A percentile compares a stretch with the other conserved stretches of the same genome.
phyloP scores from a whole-genome alignment of 2,797 vertebrate species.

The Sylvilagus floridanus region DNA sequence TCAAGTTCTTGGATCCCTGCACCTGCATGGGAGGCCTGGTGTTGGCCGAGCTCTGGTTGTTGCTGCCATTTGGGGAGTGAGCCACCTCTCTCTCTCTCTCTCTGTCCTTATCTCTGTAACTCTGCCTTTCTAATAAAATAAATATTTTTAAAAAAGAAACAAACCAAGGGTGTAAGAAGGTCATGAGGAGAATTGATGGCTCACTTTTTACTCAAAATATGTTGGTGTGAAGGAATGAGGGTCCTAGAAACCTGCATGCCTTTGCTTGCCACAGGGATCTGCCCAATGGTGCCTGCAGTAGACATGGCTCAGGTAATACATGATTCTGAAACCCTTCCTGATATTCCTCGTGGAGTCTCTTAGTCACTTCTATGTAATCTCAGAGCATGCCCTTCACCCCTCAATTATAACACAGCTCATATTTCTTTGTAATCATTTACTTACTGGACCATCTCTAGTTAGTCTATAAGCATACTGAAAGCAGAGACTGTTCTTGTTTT shows the following conservation, averaged over 20 bases:
- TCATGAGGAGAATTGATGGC: background rate
- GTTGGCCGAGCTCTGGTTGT: no score
- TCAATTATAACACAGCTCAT: background rate
- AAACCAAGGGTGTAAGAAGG: background rate
- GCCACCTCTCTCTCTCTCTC: no score
- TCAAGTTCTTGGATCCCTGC: no score
- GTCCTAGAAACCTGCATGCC: background rate
- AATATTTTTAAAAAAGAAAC: no score
- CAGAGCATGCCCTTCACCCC: background rate
- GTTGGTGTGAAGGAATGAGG: background rate
- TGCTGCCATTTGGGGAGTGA: no score
- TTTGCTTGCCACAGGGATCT: background rate
- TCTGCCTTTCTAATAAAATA: no score
- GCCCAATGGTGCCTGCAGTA: background rate
- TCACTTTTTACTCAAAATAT: background rate
- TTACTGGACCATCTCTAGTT: background rate
- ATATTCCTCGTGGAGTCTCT: background rate
- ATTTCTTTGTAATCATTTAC: background rate
- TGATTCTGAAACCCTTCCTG: background rate
- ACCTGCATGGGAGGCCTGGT: no score
- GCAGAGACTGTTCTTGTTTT: background rate
- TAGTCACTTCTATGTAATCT: background rate
- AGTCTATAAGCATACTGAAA: conserved; percentile 12
- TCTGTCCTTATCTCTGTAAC: no score
- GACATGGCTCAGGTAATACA: background rate